These are phyloP conservation scores for Cygnus atratus DNA, from an alignment of 2,113 vertebrate species.

Conservation along the genomic window DNA sequence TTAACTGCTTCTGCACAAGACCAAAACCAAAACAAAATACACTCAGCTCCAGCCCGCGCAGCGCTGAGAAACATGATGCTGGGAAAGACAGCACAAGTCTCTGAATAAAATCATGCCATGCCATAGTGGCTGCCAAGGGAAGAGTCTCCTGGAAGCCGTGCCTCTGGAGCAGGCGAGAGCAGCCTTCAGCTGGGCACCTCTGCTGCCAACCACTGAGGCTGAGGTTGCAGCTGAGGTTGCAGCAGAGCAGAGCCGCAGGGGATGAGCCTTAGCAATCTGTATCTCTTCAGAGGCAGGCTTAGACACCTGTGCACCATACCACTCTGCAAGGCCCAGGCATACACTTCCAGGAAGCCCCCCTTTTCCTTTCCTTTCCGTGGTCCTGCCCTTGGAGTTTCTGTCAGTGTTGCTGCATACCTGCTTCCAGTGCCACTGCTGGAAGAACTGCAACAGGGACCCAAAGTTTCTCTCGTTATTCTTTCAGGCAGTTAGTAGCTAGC, in stretches of 20 bases:
- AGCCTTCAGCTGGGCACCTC: accelerated
- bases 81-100: neutral
- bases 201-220: neutral
- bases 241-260: neutral
- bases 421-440: neutral
- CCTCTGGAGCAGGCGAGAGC: neutral
- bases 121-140: neutral
- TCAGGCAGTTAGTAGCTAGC: neutral
- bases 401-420: neutral
- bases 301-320: neutral
- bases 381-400: neutral
- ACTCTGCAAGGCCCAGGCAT: neutral
- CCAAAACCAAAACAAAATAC: neutral
- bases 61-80: neutral
- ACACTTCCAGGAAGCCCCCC: neutral
- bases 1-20: neutral
- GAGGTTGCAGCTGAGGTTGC: neutral
- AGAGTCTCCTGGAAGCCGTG: neutral
- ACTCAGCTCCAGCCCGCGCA: neutral
- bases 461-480: neutral
- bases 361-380: accelerated
- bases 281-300: accelerated
- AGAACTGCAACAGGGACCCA: neutral
- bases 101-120: neutral
- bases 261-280: accelerated